Conservation (phyloP, 2,888 invertebrate species). For the Laothoe populi region DNA sequence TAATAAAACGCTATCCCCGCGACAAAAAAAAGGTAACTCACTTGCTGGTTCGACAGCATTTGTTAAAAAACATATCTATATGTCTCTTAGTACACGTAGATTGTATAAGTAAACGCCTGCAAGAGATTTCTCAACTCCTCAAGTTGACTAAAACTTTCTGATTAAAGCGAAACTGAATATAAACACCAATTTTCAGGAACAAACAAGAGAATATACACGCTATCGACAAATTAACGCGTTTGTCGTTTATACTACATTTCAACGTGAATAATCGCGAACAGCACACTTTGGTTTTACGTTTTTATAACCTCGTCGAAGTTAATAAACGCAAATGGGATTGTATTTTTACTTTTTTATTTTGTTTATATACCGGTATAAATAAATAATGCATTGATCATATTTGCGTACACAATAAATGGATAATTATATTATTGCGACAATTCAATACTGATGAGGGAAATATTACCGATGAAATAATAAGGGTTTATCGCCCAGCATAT, state of each 20-base stretch:
- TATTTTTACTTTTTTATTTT: not conserved
- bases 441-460: too few species aligned
- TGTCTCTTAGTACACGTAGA: constrained; percentile 39
- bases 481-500: too few species aligned
- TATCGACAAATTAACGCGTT: constrained; percentile 45
- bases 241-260: constrained; percentile 38
- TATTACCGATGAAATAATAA: too few species aligned
- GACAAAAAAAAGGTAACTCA: too few species aligned
- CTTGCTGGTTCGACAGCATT: too few species aligned
- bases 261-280: constrained; percentile 29
- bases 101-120: constrained; percentile 51
- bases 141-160: constrained; percentile 52
- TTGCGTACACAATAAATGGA: not conserved
- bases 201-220: constrained; percentile 42
- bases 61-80: too few species aligned
- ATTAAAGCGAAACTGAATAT: constrained; percentile 52
- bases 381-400: not conserved
- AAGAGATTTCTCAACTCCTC: constrained; percentile 45
- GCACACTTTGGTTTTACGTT: constrained; percentile 1
- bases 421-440: too few species aligned
- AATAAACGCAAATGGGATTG: not conserved
- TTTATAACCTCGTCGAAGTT: constrained; percentile 2
- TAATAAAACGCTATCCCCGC: too few species aligned
- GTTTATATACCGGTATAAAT: not conserved
- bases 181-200: constrained; percentile 48